A percentile compares a stretch with the other conserved stretches of the same genome.
Evolutionary conservation across 2,113 vertebrate species (phyloP).

Genomic region (Myrmecobius fasciatus): DNA sequence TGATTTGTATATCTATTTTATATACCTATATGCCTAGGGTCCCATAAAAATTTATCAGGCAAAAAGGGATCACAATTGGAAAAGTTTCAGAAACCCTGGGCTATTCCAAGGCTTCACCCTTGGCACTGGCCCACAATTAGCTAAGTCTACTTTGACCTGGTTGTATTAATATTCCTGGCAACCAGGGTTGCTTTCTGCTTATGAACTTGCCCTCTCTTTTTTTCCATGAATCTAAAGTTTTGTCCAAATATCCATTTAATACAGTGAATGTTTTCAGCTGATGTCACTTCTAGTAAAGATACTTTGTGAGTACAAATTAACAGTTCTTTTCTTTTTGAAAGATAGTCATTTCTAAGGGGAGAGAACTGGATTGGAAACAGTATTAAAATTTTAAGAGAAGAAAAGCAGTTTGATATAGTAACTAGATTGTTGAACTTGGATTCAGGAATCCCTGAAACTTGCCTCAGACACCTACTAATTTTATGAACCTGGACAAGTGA

Average conservation of each 20-base stretch:
- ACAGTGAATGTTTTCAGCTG: not conserved
- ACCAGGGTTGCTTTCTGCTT: not conserved
- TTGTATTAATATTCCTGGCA: not conserved
- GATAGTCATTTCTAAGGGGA: not conserved
- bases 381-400: not conserved
- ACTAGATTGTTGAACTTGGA: not conserved
- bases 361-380: not conserved
- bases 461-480: not conserved
- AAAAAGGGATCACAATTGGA: too few species aligned
- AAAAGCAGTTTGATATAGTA: not conserved
- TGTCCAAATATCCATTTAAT: conserved; percentile 24
- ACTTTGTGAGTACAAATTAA: not conserved
- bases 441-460: not conserved
- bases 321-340: not conserved
- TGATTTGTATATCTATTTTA: too few species aligned
- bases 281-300: not conserved
- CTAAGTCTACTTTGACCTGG: too few species aligned
- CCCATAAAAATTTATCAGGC: too few species aligned
- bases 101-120: not conserved
- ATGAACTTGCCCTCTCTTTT: conserved; percentile 1
- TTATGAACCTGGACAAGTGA: not conserved
- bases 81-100: too few species aligned
- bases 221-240: not conserved
- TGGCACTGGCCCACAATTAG: not conserved
- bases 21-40: too few species aligned